Percentiles rank a stretch among this genome's conserved stretches.
Evolutionary conservation across 2,888 invertebrate genomes (phyloP).

Genomic region (Allygus modestus): DNA sequence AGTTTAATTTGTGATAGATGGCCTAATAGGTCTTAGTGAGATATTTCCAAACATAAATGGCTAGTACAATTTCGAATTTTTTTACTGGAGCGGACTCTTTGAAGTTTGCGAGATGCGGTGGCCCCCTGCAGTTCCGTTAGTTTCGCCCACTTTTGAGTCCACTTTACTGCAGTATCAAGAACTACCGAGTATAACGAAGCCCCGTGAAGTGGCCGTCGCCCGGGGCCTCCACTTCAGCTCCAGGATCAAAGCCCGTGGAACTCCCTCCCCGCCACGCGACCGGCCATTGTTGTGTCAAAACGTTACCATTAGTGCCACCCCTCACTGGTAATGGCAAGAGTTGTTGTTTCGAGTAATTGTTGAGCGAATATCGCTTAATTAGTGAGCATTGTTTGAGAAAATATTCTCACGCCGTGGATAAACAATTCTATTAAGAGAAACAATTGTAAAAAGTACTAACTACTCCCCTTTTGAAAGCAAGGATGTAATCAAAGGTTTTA

Average conservation of each 20-base stretch:
- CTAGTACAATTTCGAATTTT: too few relatives aligned
- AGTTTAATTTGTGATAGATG: too few relatives aligned
- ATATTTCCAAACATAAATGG: too few relatives aligned
- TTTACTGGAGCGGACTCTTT: too few relatives aligned
- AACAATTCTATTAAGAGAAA: neutral
- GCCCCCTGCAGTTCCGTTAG: too few relatives aligned
- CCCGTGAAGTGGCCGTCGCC: neutral
- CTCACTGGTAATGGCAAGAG: neutral
- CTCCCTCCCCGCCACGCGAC: neutral
- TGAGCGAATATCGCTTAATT: neutral
- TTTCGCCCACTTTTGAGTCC: too few relatives aligned
- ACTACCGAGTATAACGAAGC: neutral
- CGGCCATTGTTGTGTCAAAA: constrained; percentile 12
- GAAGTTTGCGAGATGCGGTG: too few relatives aligned
- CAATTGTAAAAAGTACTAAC: too few relatives aligned
- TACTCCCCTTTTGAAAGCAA: too few relatives aligned
- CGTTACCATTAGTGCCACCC: constrained; percentile 22
- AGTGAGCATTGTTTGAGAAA: constrained; percentile 38
- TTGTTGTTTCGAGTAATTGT: constrained; percentile 18
- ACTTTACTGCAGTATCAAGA: too few relatives aligned
- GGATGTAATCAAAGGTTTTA: too few relatives aligned
- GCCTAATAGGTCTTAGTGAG: too few relatives aligned
- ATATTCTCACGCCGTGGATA: constrained; percentile 31
- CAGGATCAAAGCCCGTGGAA: neutral
- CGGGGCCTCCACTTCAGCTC: neutral